A percentile compares a stretch with the other conserved stretches of the same genome.
These are phyloP conservation scores for Sebastes nivosus DNA, from an alignment of 2,797 vertebrate genomes.

Conservation along the genomic window DNA sequence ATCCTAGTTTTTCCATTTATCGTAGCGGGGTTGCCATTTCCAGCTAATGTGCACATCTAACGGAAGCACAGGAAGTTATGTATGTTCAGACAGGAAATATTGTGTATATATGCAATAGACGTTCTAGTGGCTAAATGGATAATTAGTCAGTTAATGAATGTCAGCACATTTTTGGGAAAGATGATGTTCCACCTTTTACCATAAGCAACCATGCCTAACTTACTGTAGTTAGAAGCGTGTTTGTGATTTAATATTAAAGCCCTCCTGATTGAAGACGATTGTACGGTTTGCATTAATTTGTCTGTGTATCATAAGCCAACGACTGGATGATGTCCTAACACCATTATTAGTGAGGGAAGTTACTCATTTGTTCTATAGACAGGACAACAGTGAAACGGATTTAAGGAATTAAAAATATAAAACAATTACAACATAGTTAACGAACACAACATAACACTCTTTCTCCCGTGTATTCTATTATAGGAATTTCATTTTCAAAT, in stretches of 20 bases:
- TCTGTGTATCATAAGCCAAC: not conserved
- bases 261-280: not conserved
- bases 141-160: slow-evolving; percentile 14
- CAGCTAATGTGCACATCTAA: slow-evolving; percentile 17
- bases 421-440: not conserved
- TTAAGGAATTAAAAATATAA: not conserved
- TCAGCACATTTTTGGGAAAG: not conserved
- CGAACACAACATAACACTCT: not conserved
- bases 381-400: not conserved
- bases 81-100: not conserved
- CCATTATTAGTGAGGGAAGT: not conserved
- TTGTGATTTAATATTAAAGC: not conserved
- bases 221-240: not conserved
- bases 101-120: not conserved
- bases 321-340: not conserved
- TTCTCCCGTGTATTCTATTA: not conserved
- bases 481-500: slow-evolving; percentile 20
- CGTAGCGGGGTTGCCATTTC: not conserved
- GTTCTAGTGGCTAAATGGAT: not conserved
- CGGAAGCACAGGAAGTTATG: slow-evolving; percentile 9
- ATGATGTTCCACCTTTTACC: not conserved
- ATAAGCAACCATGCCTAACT: not conserved
- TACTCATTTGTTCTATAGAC: not conserved
- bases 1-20: slow-evolving; percentile 3
- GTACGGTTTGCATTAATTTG: not conserved